A percentile compares a stretch with the other conserved stretches of the same genome.
Conservation (phyloP, 2,888 invertebrate genomes). For the Dicranocentrus wangi region DNA sequence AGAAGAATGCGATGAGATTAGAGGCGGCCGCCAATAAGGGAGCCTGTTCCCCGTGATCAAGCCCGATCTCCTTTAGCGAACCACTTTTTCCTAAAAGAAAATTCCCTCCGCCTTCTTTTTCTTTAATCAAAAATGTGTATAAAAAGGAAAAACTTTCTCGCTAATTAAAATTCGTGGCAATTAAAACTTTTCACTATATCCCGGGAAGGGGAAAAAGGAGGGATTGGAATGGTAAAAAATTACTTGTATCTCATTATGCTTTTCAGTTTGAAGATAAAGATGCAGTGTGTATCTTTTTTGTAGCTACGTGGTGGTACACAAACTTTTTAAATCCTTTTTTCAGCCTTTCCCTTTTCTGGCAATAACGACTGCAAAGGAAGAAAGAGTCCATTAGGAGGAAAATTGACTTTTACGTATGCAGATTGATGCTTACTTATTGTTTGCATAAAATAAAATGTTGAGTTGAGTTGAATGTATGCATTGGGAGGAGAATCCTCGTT, state of each 20-base stretch:
- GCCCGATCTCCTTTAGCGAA: no score
- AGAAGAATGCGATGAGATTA: no score
- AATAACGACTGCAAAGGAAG: constrained; percentile 18
- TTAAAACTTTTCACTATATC: constrained; percentile 68
- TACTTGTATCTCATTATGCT: constrained; percentile 40
- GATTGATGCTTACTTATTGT: constrained; percentile 52
- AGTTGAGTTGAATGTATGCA: no score
- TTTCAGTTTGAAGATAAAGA: constrained; percentile 34
- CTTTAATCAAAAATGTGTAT: constrained; percentile 46
- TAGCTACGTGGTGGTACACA: no score
- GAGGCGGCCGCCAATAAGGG: no score
- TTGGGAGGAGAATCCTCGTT: no score
- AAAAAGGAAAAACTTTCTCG: constrained; percentile 67
- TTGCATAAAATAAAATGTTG: constrained; percentile 24
- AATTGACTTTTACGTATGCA: constrained; percentile 55
- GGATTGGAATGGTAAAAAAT: constrained; percentile 44
- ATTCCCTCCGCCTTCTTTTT: constrained; percentile 29
- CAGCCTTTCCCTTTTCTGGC: not conserved
- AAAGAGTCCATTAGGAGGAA: constrained; percentile 53
- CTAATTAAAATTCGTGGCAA: constrained; percentile 73
- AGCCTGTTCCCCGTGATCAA: no score
- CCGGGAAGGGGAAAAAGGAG: constrained; percentile 33
- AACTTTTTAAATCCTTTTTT: no score
- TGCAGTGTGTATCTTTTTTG: not conserved
- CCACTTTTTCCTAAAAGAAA: no score